phyloP scores from a whole-genome alignment of 2,113 vertebrate species.

The Cheilinus undulatus region DNA sequence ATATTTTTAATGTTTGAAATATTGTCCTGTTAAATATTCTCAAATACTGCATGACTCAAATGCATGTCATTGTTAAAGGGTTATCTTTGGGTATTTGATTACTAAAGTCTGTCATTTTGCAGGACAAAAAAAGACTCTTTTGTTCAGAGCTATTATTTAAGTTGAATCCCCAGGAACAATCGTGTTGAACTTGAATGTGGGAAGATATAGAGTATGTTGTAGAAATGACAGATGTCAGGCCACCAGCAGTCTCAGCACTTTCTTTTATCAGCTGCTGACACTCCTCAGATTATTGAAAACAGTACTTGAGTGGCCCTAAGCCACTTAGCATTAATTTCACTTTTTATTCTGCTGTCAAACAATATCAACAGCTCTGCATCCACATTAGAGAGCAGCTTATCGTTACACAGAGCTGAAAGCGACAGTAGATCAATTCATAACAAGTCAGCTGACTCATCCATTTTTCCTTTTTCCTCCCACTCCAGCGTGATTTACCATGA shows the following conservation, averaged over 20 bases:
- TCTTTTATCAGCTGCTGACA: conserved; percentile 27
- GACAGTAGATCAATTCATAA: conserved; percentile 28
- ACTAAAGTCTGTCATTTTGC: not conserved
- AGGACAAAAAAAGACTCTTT: not conserved
- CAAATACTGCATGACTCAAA: not conserved
- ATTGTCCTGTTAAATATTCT: no score
- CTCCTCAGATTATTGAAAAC: conserved; percentile 7
- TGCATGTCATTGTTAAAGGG: no score
- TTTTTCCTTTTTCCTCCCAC: conserved; percentile 18
- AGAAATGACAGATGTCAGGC: conserved; percentile 2
- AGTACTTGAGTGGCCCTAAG: not conserved
- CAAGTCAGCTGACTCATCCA: conserved; percentile 61
- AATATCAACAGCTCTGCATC: conserved; percentile 37
- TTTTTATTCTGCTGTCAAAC: conserved; percentile 38
- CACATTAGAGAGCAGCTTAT: conserved; percentile 26
- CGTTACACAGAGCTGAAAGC: not conserved
- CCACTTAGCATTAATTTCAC: conserved; percentile 23
- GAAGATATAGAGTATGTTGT: not conserved
- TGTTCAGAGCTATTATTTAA: not conserved
- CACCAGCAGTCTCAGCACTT: conserved; percentile 24
- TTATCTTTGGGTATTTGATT: no score
- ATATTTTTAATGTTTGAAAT: no score
- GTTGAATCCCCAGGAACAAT: not conserved
- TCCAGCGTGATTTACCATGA: conserved; percentile 94
- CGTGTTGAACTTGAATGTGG: not conserved